Evolutionary conservation across 1,140 invertebrate genomes (phyloP), one percentile per base, ranked within the genome.

Genomic region (Megathymus violae): DNA sequence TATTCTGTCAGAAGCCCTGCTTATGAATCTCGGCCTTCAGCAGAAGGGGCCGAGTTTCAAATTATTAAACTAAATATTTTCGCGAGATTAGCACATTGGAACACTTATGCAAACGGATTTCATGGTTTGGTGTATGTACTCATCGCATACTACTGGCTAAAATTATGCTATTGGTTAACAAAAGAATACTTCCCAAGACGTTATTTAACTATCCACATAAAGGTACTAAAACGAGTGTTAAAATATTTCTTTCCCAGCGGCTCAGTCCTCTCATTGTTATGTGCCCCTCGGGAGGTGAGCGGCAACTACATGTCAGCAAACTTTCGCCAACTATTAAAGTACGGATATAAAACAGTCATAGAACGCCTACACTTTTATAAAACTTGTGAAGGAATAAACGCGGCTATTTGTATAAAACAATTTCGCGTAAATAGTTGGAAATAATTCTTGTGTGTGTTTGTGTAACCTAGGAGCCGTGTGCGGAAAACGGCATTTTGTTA

Each of bases 361-460:
- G 27, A 54, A 54, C 19, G 38, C 19, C 38, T 16, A 19, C 19
- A 27, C 38, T 16, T 41, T 31, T 25, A 54, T 14, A 27, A 43
- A 54, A 56, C 52, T 56, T 43, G 14, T 22, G 27, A 15, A 4
- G 15, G 17, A 7, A 14, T 6, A 15, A 19, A 13, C 3, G n/a
- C 17, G 17, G 17, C 10, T 54, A 31, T 47, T 25, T 52, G 14
- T 17, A 25, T 36, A 41, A 25, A 41, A 52, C 17, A 52, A 52
- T 52, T 17, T 56, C 51, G 38, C 38, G 51, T 41, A 36, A 54
- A 11, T 41, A 25, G 17, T 52, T 52, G 1, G 25, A 65, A 72
- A 67, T 56, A 69, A 71, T 78, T 65, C 77, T 76, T 74, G 74
- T 75, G 43, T 67, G 34, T 66, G 13, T 52, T 40, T 13, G 13